Conservation (phyloP, 2,113 vertebrate species). For the Xerus inauris region DNA sequence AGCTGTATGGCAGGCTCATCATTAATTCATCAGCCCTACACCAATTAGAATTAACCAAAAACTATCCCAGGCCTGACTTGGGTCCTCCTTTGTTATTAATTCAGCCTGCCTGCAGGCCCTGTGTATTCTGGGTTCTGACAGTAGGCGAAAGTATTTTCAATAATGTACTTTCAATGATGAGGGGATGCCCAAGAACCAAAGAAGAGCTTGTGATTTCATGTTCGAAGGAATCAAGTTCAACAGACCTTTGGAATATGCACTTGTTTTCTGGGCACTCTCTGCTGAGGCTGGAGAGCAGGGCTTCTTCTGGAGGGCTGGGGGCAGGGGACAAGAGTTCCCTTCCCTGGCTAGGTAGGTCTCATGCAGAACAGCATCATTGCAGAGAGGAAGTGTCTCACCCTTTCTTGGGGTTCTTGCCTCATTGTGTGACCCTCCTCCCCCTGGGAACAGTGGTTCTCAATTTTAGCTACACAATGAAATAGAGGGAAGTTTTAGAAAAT, state of each 20-base stretch:
- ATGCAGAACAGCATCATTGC: background rate
- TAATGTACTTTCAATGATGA: background rate
- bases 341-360: background rate
- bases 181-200: background rate
- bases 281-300: background rate
- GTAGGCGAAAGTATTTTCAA: background rate
- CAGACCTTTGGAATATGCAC: background rate
- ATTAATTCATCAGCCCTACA: background rate
- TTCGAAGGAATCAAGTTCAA: background rate
- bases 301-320: background rate
- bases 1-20: constrained; percentile 3
- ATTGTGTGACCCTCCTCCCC: background rate
- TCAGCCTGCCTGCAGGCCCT: background rate
- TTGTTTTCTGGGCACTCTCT: background rate
- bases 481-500: background rate
- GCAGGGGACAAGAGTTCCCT: background rate
- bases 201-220: background rate
- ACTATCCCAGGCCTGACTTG: background rate
- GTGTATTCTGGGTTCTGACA: background rate
- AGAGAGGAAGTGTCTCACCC: background rate
- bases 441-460: background rate
- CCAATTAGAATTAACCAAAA: background rate
- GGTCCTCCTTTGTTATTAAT: background rate
- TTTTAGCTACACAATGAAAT: background rate
- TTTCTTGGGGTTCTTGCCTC: background rate